These are phyloP conservation scores for Rhamnusium bicolor DNA, from an alignment of 2,888 invertebrate genomes.

Conservation along the genomic window DNA sequence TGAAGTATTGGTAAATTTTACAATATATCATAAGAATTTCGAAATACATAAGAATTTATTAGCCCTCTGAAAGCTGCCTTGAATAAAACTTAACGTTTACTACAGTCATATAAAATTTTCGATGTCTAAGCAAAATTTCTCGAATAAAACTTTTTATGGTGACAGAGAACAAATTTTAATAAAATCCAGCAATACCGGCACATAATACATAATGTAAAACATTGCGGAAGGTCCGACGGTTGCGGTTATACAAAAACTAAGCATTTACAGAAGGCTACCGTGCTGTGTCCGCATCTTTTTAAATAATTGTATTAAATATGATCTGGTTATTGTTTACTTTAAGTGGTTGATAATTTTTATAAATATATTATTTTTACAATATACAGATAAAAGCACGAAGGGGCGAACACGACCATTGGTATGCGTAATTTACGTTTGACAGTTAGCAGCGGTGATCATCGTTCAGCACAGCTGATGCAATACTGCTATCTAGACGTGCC, in stretches of 20 bases:
- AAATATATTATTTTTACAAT: too few species aligned
- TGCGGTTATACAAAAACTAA: constrained; percentile 9
- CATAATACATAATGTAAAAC: constrained; percentile 21
- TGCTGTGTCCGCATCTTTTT: neutral
- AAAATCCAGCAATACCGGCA: constrained; percentile 49
- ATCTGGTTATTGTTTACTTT: too few species aligned
- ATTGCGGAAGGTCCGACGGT: constrained; percentile 9
- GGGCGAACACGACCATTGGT: too few species aligned
- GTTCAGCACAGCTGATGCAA: too few species aligned
- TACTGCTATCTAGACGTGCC: too few species aligned
- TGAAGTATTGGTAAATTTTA: constrained; percentile 14
- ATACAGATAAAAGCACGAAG: too few species aligned
- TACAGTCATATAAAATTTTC: constrained; percentile 44
- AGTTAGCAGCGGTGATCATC: too few species aligned
- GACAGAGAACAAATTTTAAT: constrained; percentile 61
- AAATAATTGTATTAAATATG: too few species aligned
- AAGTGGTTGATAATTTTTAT: too few species aligned
- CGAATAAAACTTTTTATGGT: constrained; percentile 54
- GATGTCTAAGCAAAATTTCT: constrained; percentile 47
- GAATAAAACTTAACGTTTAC: constrained; percentile 43
- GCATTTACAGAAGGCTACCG: neutral
- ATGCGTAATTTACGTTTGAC: too few species aligned
- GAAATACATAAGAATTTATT: constrained; percentile 38
- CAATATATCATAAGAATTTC: neutral
- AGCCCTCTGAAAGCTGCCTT: constrained; percentile 38